These are phyloP conservation scores for Epinephelus lanceolatus DNA, from an alignment of 2,113 vertebrate genomes.

Conservation along the genomic window DNA sequence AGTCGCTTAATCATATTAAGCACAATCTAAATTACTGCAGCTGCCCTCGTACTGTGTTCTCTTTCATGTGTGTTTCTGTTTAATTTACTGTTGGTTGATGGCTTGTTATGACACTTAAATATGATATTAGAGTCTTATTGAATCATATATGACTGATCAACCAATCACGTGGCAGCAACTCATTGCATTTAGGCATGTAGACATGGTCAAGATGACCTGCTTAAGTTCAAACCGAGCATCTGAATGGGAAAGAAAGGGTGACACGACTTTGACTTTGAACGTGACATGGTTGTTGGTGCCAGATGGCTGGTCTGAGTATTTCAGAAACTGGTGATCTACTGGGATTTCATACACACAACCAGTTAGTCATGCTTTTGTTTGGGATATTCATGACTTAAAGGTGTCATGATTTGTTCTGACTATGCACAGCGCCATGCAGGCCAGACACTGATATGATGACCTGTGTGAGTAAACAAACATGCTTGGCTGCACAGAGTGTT, in stretches of 20 bases:
- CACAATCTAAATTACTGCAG: neutral
- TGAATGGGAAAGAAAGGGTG: too few relatives aligned
- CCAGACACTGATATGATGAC: conserved; percentile 31
- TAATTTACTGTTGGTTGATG: conserved; percentile 34
- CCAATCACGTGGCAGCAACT: too few relatives aligned
- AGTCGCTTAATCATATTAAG: too few relatives aligned
- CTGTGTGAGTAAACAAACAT: conserved; percentile 46
- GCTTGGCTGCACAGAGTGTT: conserved; percentile 41
- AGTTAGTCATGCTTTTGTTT: conserved; percentile 28
- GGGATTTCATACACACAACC: too few relatives aligned
- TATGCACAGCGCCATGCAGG: neutral
- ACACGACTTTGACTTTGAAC: too few relatives aligned
- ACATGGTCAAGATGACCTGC: too few relatives aligned
- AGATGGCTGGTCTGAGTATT: too few relatives aligned
- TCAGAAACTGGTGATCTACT: too few relatives aligned
- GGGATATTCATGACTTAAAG: conserved; percentile 18
- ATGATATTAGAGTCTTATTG: neutral
- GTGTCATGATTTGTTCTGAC: conserved; percentile 38
- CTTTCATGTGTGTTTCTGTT: conserved; percentile 11
- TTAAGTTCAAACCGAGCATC: too few relatives aligned
- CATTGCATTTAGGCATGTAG: too few relatives aligned
- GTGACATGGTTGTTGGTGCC: too few relatives aligned
- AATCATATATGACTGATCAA: neutral
- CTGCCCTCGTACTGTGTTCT: neutral
- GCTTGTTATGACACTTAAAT: conserved; percentile 14